A percentile compares a stretch with the other conserved stretches of the same genome.
These are phyloP conservation scores for Diceros bicornis DNA, from an alignment of 2,797 vertebrate genomes.

Conservation along the genomic window DNA sequence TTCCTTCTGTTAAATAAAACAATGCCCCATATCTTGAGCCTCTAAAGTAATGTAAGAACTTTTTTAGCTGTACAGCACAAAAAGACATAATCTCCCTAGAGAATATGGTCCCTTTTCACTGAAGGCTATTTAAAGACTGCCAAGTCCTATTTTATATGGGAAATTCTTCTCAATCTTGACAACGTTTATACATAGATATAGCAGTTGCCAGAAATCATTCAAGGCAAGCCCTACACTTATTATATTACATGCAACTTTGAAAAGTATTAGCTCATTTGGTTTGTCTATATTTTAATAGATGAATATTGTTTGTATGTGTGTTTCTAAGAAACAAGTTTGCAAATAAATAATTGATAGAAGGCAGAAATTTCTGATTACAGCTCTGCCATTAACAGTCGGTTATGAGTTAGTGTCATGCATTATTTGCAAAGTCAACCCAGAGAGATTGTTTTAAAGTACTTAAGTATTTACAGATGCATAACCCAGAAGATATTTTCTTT, in stretches of 20 bases:
- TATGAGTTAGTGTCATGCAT: constrained; percentile 63
- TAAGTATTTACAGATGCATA: constrained; percentile 63
- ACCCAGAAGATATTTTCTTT: constrained; percentile 65
- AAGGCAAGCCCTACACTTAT: background rate
- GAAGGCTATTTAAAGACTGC: background rate
- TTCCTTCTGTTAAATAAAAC: constrained; percentile 33
- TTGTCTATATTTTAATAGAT: constrained; percentile 49
- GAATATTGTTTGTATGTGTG: background rate
- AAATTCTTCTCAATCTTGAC: constrained; percentile 33
- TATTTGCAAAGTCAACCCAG: constrained; percentile 71
- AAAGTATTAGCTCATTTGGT: constrained; percentile 45
- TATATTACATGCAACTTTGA: constrained; percentile 4
- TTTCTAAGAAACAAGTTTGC: constrained; percentile 64
- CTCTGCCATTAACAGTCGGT: constrained; percentile 55
- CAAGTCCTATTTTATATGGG: background rate
- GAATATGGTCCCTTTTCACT: constrained; percentile 29
- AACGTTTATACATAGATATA: background rate
- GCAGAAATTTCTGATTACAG: constrained; percentile 71
- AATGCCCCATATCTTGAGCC: background rate
- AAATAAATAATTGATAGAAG: constrained; percentile 67
- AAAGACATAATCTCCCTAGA: background rate
- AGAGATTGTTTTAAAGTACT: constrained; percentile 65
- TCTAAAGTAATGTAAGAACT: background rate
- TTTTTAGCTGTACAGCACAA: background rate
- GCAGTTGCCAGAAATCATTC: background rate